phyloP scores from a whole-genome alignment of 2,797 vertebrate species.

The Monodelphis domestica region DNA sequence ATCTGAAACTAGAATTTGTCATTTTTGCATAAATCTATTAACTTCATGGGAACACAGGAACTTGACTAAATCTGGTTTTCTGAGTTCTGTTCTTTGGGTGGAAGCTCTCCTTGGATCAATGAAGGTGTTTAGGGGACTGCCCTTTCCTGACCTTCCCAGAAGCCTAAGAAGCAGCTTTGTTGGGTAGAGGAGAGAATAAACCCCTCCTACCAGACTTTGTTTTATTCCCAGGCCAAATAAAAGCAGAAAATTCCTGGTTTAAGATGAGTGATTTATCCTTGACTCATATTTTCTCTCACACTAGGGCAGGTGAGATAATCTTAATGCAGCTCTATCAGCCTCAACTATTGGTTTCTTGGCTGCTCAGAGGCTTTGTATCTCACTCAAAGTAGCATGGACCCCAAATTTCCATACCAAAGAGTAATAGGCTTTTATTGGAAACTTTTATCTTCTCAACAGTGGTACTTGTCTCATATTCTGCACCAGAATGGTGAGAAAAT shows the following conservation, averaged over 20 bases:
- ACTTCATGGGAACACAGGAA: neutral
- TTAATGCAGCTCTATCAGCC: constrained; percentile 78
- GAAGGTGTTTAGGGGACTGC: constrained; percentile 57
- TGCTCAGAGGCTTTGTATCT: constrained; percentile 67
- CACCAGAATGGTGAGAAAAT: constrained; percentile 75
- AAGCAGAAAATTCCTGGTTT: constrained; percentile 69
- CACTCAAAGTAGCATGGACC: constrained; percentile 56
- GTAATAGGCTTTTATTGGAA: constrained; percentile 60
- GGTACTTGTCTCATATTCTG: constrained; percentile 73
- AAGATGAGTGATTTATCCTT: constrained; percentile 73
- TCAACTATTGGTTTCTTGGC: constrained; percentile 81
- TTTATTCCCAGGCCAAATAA: constrained; percentile 72
- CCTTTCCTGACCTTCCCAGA: constrained; percentile 32
- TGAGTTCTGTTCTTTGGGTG: constrained; percentile 35
- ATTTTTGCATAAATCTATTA: neutral
- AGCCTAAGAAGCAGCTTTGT: constrained; percentile 61
- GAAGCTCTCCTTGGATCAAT: constrained; percentile 28
- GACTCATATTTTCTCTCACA: constrained; percentile 78
- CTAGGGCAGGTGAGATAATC: constrained; percentile 79
- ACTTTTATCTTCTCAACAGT: constrained; percentile 71
- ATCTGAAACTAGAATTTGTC: constrained; percentile 10
- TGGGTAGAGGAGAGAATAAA: constrained; percentile 14
- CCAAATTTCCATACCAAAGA: constrained; percentile 77
- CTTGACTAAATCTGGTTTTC: neutral
- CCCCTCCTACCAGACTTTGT: constrained; percentile 43